Evolutionary conservation across 1,140 invertebrate genomes (phyloP), one percentile per base, ranked within the genome.

Genomic region (Hestina assimilis): DNA sequence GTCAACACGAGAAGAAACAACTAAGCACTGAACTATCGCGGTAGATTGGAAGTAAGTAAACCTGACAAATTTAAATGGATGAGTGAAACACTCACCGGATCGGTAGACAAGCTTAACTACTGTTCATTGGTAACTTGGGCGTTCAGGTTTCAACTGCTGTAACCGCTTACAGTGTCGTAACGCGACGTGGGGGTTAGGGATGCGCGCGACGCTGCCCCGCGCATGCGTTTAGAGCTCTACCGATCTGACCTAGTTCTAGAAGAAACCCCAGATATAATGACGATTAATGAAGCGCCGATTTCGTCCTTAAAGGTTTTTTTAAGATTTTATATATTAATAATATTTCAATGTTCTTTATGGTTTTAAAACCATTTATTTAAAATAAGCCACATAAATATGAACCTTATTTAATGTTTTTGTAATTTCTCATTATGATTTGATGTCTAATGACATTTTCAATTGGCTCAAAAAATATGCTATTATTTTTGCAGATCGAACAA

Each of bases 21-120:
- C 69, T 74, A 82, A 76, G 75, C 73, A 74, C 70, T 71, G 72
- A 66, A 68, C 63, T 73, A 78, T 73, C 61, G 61, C 60, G 61
- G 28, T 57, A 52, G 43, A 57, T 40, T 28, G 42, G 31, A 56
- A 12, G 21, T 21, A 56, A 12, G 21, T 21, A 28, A 51, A 11
- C 26, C 26, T 21, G 24, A 40, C 51, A 40, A 38, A n/a, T 26
- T n/a, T 21, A 6, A 15, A n/a, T 42, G 46, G 29, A 51, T 60
- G 52, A 52, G 51, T 58, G 57, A 12, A 41, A 57, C 65, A 84
- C 82, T 85, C 75, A 85, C 82, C 81, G 67, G 61, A 20, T 51
- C 35, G 24, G 28, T 40, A 23, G 38, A 21, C 29, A 23, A 29
- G 53, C 52, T 29, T 56, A 59, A 56, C 57, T 59, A 55, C 55